These are phyloP conservation scores for Dendronephthya gigantea DNA, from an alignment of 64 coral and sea anemone species.

Conservation along the genomic window DNA sequence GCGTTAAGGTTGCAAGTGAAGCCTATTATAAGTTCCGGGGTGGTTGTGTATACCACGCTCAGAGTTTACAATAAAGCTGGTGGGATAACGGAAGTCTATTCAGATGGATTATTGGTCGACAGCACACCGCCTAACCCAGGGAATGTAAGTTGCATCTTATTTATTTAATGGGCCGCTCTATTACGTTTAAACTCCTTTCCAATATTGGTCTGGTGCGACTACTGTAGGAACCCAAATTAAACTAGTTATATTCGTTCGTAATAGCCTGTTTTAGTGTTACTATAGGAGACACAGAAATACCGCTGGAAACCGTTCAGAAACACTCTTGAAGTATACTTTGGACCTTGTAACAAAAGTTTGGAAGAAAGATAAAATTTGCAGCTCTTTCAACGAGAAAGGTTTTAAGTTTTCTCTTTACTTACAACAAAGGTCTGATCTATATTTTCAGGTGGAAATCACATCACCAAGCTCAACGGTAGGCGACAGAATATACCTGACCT, in stretches of 20 bases:
- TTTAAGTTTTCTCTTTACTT: background rate
- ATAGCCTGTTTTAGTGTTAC: background rate
- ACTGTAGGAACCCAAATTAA: no score
- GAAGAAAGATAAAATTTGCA: background rate
- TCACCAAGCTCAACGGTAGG: background rate
- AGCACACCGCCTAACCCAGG: background rate
- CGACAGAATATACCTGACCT: background rate
- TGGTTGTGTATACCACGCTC: background rate
- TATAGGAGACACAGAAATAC: background rate
- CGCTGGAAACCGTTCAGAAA: no score
- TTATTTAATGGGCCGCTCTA: no score
- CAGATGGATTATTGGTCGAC: background rate
- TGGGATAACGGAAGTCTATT: background rate
- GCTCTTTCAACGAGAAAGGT: no score
- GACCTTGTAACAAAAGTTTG: no score
- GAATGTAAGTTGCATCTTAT: background rate
- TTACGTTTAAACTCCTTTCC: no score
- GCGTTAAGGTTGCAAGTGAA: background rate
- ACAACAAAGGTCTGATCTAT: background rate
- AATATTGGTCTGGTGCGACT: no score
- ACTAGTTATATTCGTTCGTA: no score
- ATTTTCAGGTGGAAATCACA: background rate
- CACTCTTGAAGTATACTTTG: no score
- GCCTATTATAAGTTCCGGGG: background rate
- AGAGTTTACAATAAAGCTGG: constrained; percentile 2